Percentiles rank a stretch among this genome's conserved stretches.
These are phyloP conservation scores for Callyntrura sp. DNA, from an alignment of 2,888 invertebrate genomes.

Conservation along the genomic window DNA sequence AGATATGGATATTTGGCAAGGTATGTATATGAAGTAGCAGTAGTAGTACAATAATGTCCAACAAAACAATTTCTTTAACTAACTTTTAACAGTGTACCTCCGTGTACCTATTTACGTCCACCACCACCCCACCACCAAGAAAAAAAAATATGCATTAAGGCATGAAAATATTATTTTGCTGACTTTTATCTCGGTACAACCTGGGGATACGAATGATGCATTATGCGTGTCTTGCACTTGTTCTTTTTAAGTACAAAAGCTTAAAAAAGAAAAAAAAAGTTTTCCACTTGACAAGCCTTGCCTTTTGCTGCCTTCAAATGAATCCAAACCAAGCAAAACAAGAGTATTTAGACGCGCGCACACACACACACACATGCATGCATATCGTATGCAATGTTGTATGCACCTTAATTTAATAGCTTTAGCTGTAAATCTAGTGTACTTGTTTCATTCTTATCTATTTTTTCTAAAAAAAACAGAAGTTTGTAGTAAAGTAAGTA, in stretches of 20 bases:
- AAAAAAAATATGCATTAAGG: conserved; percentile 63
- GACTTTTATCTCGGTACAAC: conserved; percentile 37
- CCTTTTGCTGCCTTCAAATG: conserved; percentile 52
- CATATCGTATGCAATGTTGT: conserved; percentile 2
- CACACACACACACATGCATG: conserved; percentile 8
- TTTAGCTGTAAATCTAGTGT: conserved; percentile 67
- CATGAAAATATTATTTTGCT: conserved; percentile 64
- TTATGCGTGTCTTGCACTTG: conserved; percentile 74
- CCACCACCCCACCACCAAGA: conserved; percentile 14
- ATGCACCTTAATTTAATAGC: background rate
- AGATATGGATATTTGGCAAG: conserved; percentile 76
- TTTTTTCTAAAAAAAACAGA: conserved; percentile 29
- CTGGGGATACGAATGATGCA: conserved; percentile 58
- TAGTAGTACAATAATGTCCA: conserved; percentile 13
- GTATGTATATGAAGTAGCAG: conserved; percentile 47
- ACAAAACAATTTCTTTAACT: conserved; percentile 29
- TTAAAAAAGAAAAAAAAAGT: conserved; percentile 56
- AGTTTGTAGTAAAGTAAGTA: conserved; percentile 18
- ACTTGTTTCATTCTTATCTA: conserved; percentile 60
- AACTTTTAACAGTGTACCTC: conserved; percentile 32
- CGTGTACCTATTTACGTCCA: conserved; percentile 41
- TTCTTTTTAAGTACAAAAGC: conserved; percentile 59
- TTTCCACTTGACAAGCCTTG: conserved; percentile 76
- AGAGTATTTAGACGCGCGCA: conserved; percentile 6
- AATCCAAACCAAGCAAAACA: conserved; percentile 34